A percentile compares a stretch with the other conserved stretches of the same genome.
These are phyloP conservation scores for Leptogaster cylindrica DNA, from an alignment of 2,888 invertebrate genomes.

Conservation along the genomic window DNA sequence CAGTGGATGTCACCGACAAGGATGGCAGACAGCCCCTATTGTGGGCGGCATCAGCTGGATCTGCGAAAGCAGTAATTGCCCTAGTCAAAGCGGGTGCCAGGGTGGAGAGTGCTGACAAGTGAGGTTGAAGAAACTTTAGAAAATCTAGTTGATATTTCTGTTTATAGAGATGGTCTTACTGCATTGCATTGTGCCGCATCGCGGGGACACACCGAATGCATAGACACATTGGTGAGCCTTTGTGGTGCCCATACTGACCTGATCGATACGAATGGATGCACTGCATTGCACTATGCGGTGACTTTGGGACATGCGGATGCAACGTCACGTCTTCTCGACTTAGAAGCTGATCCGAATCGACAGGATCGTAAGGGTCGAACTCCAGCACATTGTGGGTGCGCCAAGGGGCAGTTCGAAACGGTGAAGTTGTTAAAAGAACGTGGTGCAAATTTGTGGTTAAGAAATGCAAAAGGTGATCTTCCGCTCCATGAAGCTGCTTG, in stretches of 20 bases:
- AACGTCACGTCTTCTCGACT: conserved; percentile 84
- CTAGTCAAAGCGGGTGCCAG: conserved; percentile 86
- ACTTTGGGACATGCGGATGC: conserved; percentile 95
- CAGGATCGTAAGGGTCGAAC: conserved; percentile 92
- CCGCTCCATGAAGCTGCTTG: conserved; percentile 96
- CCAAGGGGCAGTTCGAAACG: conserved; percentile 92
- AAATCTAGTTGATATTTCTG: not conserved
- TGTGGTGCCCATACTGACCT: conserved; percentile 90
- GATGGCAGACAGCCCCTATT: conserved; percentile 93
- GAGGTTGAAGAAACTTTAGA: conserved; percentile 6
- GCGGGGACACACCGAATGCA: conserved; percentile 90
- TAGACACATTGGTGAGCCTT: conserved; percentile 84
- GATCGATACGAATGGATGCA: conserved; percentile 92
- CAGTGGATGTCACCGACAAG: conserved; percentile 85
- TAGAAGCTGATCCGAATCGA: conserved; percentile 89
- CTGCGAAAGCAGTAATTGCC: conserved; percentile 87
- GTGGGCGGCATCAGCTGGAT: conserved; percentile 98
- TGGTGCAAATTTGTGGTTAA: conserved; percentile 88
- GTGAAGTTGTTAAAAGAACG: conserved; percentile 74
- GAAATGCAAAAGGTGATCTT: conserved; percentile 92
- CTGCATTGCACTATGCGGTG: conserved; percentile 95
- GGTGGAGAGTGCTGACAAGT: conserved; percentile 82
- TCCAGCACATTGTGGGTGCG: conserved; percentile 93
- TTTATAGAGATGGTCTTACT: conserved; percentile 86
- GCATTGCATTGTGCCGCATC: conserved; percentile 97